phyloP scores from a whole-genome alignment of 2,888 invertebrate genomes.

The Volucella bombylans region DNA sequence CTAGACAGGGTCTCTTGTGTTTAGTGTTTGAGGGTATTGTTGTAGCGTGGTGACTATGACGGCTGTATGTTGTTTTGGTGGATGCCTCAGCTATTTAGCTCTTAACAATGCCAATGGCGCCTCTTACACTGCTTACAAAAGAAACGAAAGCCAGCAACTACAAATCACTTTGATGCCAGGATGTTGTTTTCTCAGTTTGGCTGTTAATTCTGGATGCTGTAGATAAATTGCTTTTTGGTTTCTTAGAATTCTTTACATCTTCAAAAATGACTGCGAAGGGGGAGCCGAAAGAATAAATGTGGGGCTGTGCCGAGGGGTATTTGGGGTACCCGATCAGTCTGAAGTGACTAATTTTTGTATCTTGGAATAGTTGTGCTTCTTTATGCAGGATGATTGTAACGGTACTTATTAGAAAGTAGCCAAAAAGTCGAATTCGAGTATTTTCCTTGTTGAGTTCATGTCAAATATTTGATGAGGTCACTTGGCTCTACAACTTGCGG shows the following conservation, averaged over 20 bases:
- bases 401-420: no score
- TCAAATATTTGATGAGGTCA: no score
- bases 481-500: no score
- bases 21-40: conserved; percentile 46
- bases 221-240: conserved; percentile 65
- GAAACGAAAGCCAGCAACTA: conserved; percentile 65
- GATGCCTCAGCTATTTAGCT: conserved; percentile 63
- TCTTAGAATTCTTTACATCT: conserved; percentile 19
- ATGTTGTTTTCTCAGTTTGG: conserved; percentile 57
- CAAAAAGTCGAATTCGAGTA: no score
- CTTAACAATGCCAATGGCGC: conserved; percentile 72
- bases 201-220: conserved; percentile 62
- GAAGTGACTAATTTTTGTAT: no score
- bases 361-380: no score
- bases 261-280: no score
- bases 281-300: no score
- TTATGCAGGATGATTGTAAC: no score
- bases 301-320: no score
- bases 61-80: conserved; percentile 53
- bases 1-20: conserved; percentile 70
- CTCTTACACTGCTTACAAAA: conserved; percentile 71
- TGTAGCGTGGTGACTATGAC: conserved; percentile 40
- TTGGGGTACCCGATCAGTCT: no score
- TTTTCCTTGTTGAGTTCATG: no score
- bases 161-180: conserved; percentile 72